A percentile compares a stretch with the other conserved stretches of the same genome.
phyloP scores from a whole-genome alignment of 2,888 invertebrate species.

The Pilophorus perplexus region DNA sequence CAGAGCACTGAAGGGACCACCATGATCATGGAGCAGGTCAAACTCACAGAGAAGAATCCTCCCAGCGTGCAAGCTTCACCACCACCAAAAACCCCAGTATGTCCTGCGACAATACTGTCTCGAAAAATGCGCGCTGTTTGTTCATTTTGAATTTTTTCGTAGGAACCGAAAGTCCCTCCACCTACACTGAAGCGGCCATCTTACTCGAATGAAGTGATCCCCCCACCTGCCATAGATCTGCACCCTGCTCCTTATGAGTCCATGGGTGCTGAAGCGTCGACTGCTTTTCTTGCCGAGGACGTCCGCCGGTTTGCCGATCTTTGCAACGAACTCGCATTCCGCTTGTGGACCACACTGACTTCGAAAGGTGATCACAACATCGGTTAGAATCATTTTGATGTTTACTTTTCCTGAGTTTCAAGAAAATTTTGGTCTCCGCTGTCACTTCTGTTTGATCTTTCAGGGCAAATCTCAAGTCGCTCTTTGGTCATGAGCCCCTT shows the following conservation, averaged over 20 bases:
- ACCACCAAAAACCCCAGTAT: background rate
- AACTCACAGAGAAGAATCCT: constrained; percentile 14
- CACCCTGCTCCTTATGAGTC: constrained; percentile 60
- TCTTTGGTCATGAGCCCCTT: constrained; percentile 81
- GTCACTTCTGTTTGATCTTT: background rate
- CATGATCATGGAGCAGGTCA: constrained; percentile 26
- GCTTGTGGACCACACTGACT: constrained; percentile 73
- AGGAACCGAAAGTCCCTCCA: constrained; percentile 11
- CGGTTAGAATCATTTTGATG: background rate
- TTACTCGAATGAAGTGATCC: constrained; percentile 22
- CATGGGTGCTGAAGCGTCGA: constrained; percentile 73
- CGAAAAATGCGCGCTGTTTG: background rate
- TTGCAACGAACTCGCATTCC: constrained; percentile 81
- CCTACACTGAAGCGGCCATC: constrained; percentile 3
- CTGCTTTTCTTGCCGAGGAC: constrained; percentile 68
- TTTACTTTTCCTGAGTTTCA: background rate
- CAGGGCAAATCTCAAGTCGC: constrained; percentile 58
- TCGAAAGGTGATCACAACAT: constrained; percentile 56
- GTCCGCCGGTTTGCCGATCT: constrained; percentile 73
- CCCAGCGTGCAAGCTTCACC: background rate
- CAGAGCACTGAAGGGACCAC: constrained; percentile 20
- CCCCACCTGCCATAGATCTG: constrained; percentile 55
- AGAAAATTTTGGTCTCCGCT: background rate
- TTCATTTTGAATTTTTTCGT: background rate
- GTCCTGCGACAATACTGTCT: background rate